Base-by-base conservation (phyloP, 2,113 vertebrate species). In the Scatophagus argus region DNA sequence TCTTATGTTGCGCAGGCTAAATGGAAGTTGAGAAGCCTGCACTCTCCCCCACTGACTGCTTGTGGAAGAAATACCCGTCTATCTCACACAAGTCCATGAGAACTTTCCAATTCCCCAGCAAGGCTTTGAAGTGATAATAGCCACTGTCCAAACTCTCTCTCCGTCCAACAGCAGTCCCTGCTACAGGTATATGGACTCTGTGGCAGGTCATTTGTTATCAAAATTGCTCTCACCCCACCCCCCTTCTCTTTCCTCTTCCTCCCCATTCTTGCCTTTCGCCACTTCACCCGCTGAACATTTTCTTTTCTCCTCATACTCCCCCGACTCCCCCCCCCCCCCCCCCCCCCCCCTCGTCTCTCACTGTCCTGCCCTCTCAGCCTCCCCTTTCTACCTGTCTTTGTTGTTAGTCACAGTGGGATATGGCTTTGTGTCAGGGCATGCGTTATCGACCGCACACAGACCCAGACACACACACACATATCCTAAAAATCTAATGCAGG, bases 181-280 rank as follows among this genome's bases (percentile, higher is more conserved):
- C 81, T 54, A 74, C 72, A 80, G 74, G 55, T 86, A 52, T 82
- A 65, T 73, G 72, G 64, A 74, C 78, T 87, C 63, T 38, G 67
- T 87, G 87, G 82, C 90, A 87, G 86, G 74, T 87, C 88, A 85
- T 88, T 87, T 91, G 77, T 88, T 88, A 89, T 87, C 86, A 82
- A 67, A 87, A 82, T 85, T 88, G 79, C 86, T 91, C 83, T 84
- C 84, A 79, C 83, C 77, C 71, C 72, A n/a, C 66, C 27, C 56
- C 58, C 27, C 9, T 73, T 52, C 55, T 81, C 60, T 52, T 39
- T 64, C 29, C 17, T 67, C 63, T 32, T 62, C 74, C 49, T 69
- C 41, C 6, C 46, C 21, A 7, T 49, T 49, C 16, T 77, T 32
- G 58, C 39, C 34, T 69, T 36, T 80, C 32, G 29, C 23, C 21